These are phyloP conservation scores for Baccha elongata DNA, from an alignment of 2,888 invertebrate genomes.

Conservation along the genomic window DNA sequence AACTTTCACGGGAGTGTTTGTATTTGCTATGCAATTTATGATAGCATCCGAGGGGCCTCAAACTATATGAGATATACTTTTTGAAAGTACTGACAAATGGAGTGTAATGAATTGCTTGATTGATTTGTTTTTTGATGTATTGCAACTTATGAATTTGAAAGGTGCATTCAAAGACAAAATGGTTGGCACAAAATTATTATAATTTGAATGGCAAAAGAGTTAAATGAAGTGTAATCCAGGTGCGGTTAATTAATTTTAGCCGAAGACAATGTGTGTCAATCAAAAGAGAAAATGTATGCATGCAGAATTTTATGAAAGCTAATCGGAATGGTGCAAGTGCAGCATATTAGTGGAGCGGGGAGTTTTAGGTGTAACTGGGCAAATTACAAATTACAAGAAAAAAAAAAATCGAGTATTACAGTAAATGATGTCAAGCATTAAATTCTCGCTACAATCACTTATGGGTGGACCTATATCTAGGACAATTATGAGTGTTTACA, in stretches of 20 bases:
- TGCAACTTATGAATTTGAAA: slow-evolving; percentile 7
- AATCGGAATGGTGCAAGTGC: too few relatives aligned
- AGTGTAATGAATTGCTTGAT: slow-evolving; percentile 48
- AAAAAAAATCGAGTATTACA: too few relatives aligned
- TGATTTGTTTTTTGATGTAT: slow-evolving; percentile 47
- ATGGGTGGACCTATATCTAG: too few relatives aligned
- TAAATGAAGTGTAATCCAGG: neutral
- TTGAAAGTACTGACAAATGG: slow-evolving; percentile 51
- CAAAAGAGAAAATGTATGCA: slow-evolving; percentile 20
- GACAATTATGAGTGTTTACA: too few relatives aligned
- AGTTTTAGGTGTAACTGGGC: too few relatives aligned
- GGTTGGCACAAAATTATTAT: slow-evolving; percentile 5
- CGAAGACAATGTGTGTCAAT: neutral
- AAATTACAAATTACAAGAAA: too few relatives aligned
- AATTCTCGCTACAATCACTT: too few relatives aligned
- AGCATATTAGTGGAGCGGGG: too few relatives aligned
- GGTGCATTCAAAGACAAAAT: slow-evolving; percentile 16
- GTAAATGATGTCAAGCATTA: too few relatives aligned
- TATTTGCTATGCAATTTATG: slow-evolving; percentile 14
- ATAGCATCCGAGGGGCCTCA: neutral
- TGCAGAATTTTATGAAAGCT: too few relatives aligned
- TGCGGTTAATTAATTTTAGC: slow-evolving; percentile 8
- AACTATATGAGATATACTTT: slow-evolving; percentile 4
- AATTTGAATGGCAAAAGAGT: neutral
- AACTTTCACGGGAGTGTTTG: slow-evolving; percentile 50